Conservation (phyloP, 2,113 vertebrate genomes). For the Puntigrus tetrazona region DNA sequence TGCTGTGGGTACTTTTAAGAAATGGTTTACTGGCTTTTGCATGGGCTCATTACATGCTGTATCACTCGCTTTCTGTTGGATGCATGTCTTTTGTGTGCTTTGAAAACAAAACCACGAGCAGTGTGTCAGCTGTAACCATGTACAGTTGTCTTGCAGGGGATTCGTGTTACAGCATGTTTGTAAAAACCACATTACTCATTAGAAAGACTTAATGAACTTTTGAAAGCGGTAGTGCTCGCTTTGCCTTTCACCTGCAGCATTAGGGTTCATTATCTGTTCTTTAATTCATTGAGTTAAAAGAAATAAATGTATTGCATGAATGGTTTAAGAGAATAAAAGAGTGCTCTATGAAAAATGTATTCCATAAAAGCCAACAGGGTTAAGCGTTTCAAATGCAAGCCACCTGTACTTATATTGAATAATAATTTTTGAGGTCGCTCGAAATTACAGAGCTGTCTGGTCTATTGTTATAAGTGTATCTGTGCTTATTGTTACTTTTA, state of each 20-base stretch:
- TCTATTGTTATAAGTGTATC: background rate
- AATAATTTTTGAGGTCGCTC: background rate
- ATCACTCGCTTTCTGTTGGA: background rate
- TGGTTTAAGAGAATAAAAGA: background rate
- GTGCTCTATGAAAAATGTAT: background rate
- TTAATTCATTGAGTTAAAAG: background rate
- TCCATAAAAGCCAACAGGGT: slow-evolving; percentile 10
- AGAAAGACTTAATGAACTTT: background rate
- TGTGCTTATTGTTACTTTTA: background rate
- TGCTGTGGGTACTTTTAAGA: slow-evolving; percentile 17
- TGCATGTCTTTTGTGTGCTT: slow-evolving; percentile 24
- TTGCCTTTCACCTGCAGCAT: background rate
- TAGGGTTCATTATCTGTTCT: background rate
- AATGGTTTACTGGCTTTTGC: slow-evolving; percentile 21
- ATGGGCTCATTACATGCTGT: slow-evolving; percentile 23
- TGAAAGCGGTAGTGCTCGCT: background rate
- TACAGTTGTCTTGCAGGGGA: slow-evolving; percentile 1
- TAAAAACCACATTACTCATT: slow-evolving; percentile 19
- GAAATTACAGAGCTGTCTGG: background rate
- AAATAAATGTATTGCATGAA: background rate
- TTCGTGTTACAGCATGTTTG: background rate
- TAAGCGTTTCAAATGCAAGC: slow-evolving; percentile 3
- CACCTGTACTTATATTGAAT: background rate
- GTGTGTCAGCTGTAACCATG: background rate
- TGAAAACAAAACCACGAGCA: background rate